phyloP scores from a whole-genome alignment of 2,797 vertebrate genomes.

The Hoplostethus atlanticus region DNA sequence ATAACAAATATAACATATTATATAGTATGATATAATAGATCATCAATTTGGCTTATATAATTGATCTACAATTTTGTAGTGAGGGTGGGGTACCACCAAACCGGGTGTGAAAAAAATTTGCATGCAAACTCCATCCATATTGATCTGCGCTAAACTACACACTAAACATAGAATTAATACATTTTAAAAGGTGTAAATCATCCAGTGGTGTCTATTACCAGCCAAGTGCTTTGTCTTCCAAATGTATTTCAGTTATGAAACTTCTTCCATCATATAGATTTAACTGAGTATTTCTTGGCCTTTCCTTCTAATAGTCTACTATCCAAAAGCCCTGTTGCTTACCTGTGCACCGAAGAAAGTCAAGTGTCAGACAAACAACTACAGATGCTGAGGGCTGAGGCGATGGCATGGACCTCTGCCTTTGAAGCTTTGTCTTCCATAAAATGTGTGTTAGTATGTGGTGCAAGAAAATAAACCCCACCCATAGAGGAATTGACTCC shows the following conservation, averaged over 20 bases:
- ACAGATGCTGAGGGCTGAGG: constrained; percentile 39
- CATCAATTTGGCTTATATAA: not conserved
- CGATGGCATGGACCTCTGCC: constrained; percentile 51
- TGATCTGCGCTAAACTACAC: no score
- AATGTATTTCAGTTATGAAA: constrained; percentile 1
- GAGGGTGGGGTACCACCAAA: not conserved
- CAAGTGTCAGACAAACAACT: constrained; percentile 43
- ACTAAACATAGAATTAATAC: no score
- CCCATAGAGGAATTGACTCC: constrained; percentile 80
- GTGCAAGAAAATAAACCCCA: constrained; percentile 80
- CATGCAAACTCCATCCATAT: constrained; percentile 4
- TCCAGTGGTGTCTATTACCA: not conserved
- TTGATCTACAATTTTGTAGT: not conserved
- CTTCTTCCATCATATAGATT: not conserved
- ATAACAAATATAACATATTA: not conserved
- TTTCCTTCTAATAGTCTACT: not conserved
- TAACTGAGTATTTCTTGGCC: not conserved
- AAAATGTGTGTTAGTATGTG: constrained; percentile 70
- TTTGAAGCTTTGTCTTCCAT: constrained; percentile 63
- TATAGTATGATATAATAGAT: not conserved
- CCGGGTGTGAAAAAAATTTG: not conserved
- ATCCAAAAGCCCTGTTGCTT: constrained; percentile 51
- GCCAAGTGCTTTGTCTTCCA: not conserved
- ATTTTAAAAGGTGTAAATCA: no score
- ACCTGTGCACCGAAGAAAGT: constrained; percentile 51